Evolutionary conservation across 1,140 invertebrate genomes (phyloP), one percentile per base, ranked within the genome.

Genomic region (Pemphigus obesinymphae): DNA sequence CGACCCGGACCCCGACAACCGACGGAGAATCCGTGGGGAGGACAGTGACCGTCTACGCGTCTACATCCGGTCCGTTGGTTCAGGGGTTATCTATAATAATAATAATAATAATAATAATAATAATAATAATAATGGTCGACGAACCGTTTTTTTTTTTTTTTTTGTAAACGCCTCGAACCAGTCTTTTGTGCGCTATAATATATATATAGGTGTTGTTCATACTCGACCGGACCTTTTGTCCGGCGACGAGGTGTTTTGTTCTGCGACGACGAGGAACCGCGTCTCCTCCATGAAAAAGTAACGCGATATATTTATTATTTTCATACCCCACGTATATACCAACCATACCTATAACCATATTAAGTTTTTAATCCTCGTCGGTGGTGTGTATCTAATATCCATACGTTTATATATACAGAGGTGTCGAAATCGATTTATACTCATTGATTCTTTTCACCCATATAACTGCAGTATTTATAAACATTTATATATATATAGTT

Each of bases 21-120:
- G 29, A 31, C 2, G 29, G 61, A 10, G 37, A n/a, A n/a, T n/a
- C n/a, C n/a, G n/a, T n/a, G 58, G 31, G 29, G 66, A 26, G 20
- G 4, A n/a, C 34, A 5, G 37, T 43, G 66, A 43, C 61, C 61
- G 17, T 34, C 31, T 66, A 55, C 1, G 13, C 34, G n/a, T n/a
- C n/a, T n/a, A 40, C 20, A 68, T 70, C 66, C 66, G 66, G 66
- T 70, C 37, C 37, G 66, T 70, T 26, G 40, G 66, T 70, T 70
- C 66, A 37, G 37, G 66, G 29, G 66, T 43, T 8, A 45, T 70
- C n/a, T 66, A n/a, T n/a, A n/a, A n/a, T n/a, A n/a, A n/a, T n/a
- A n/a, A n/a, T n/a, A n/a, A n/a, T n/a, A n/a, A n/a, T n/a, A n/a
- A n/a, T n/a, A n/a, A n/a, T n/a, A n/a, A n/a, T n/a, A n/a, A n/a